Evolutionary conservation across 2,113 vertebrate genomes (phyloP), one percentile per base, ranked within the genome.

Genomic region (Danionella cerebrum): DNA sequence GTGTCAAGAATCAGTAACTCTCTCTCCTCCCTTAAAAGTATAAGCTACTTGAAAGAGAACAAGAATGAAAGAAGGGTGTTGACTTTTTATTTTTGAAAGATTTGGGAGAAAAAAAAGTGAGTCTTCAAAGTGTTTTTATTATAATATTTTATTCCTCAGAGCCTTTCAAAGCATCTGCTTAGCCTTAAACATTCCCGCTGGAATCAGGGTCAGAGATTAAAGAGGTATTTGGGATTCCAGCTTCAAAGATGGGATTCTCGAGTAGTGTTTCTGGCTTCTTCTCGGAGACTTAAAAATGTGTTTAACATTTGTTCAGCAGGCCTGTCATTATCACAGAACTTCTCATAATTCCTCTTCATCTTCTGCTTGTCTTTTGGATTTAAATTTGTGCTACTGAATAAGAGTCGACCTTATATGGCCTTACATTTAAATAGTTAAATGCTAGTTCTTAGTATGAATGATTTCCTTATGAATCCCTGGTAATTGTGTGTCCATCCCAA

Each of bases 171-270:
- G 76, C 75, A 51, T 58, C 73, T 78, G 54, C 76, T 83, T 71
- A 65, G 77, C 72, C 69, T 58, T 72, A 80, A 84, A 77, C 78
- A 81, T 69, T 76, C 73, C 73, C 51, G 44, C 73, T 60, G 41
- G 82, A 85, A 83, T 84, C 81, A 76, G 69, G 42, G 47, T 70
- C 64, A 41, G 71, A 83, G 82, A 83, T 86, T 79, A 83, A 25
- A 72, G 72, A 65, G 75, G 69, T 78, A 74, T 79, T 80, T 57
- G 71, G 69, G 67, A 39, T 65, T 60, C 19, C 13, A n/a, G 74
- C 81, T 84, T 85, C 78, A 86, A 83, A 85, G 83, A 53, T 33
- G 65, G 67, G 41, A 47, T 16, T 18, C 62, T n/a, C 38, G 50
- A 54, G 36, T 44, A 72, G 71, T 55, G 53, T 69, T 67, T 80